phyloP scores from a whole-genome alignment of 2,888 invertebrate species.

The Caenorhabditis plicata region DNA sequence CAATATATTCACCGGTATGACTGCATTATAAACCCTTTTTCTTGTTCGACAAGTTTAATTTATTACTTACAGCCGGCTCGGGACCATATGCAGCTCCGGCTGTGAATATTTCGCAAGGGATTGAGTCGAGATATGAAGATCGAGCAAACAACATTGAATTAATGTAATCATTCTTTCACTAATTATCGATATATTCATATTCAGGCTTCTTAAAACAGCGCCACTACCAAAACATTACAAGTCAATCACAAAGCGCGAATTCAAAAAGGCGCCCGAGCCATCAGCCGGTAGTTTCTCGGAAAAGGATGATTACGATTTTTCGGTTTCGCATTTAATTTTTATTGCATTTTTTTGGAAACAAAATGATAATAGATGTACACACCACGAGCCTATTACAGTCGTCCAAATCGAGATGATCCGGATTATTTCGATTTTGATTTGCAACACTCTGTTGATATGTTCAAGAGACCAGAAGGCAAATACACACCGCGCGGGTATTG shows the following conservation, averaged over 20 bases:
- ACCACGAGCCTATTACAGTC: constrained; percentile 58
- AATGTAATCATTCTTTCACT: constrained; percentile 8
- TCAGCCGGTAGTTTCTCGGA: constrained; percentile 54
- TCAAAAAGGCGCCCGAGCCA: constrained; percentile 57
- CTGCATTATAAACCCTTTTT: not conserved
- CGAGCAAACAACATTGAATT: constrained; percentile 56
- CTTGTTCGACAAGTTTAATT: constrained; percentile 5
- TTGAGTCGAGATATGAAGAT: constrained; percentile 57
- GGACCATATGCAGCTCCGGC: constrained; percentile 64
- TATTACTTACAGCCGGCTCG: constrained; percentile 28
- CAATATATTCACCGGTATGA: constrained; percentile 33
- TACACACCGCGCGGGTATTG: constrained; percentile 57
- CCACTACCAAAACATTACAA: constrained; percentile 49
- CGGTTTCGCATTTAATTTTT: too few species aligned
- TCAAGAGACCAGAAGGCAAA: constrained; percentile 57
- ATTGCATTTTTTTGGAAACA: constrained; percentile 3
- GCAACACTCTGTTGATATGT: constrained; percentile 63
- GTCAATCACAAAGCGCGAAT: constrained; percentile 52
- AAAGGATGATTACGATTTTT: constrained; percentile 56
- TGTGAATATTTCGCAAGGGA: constrained; percentile 52
- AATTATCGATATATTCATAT: not conserved
- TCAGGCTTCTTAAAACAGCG: constrained; percentile 42
- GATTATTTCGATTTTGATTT: constrained; percentile 65
- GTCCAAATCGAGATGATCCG: constrained; percentile 63
- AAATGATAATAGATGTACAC: constrained; percentile 6